Conservation (phyloP, 2,888 invertebrate species). For the Dioctria rufipes region DNA sequence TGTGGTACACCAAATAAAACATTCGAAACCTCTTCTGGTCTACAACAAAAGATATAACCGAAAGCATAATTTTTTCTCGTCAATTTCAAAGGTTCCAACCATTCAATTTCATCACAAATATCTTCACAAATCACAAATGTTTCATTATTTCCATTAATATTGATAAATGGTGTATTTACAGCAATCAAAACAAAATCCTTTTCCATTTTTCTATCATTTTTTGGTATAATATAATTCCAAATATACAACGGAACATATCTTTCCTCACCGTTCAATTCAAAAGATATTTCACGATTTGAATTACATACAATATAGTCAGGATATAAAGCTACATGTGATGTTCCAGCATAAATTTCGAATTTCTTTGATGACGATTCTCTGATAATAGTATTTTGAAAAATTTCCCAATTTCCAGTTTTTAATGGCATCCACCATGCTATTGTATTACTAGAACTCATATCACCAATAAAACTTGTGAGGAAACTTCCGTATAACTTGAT, state of each 20-base stretch:
- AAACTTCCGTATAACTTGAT: neutral
- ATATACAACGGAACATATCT: neutral
- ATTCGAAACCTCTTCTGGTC: neutral
- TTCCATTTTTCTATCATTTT: neutral
- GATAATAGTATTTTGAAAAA: neutral
- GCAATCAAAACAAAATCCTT: neutral
- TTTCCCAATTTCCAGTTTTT: neutral
- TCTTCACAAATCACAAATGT: neutral
- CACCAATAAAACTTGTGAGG: neutral
- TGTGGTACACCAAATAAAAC: neutral
- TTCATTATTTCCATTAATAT: too few species aligned
- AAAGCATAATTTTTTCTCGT: neutral
- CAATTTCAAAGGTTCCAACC: neutral
- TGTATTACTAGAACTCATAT: neutral
- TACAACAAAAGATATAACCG: neutral
- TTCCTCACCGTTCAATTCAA: neutral
- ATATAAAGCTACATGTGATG: neutral
- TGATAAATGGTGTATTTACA: neutral
- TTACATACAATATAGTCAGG: neutral
- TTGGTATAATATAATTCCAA: neutral
- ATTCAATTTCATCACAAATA: neutral
- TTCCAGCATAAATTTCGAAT: neutral
- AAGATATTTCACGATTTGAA: neutral
- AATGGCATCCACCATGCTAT: neutral
- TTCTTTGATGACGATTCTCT: neutral